Percentiles rank a stretch among this genome's conserved stretches.
Evolutionary conservation across 2,113 vertebrate genomes (phyloP).

Genomic region (Chionodraco myersi): DNA sequence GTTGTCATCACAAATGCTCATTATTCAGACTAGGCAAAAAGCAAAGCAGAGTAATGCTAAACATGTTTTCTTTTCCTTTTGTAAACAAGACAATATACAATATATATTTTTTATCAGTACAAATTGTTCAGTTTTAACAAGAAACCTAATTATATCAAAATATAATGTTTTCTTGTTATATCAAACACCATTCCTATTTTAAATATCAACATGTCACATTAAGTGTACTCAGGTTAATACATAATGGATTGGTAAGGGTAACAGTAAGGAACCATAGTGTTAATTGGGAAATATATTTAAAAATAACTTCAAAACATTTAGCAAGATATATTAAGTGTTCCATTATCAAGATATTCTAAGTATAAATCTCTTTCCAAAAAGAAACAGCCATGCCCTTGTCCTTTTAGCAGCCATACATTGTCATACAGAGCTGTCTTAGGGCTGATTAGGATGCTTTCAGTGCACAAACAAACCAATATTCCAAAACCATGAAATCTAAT

Average conservation of each 20-base stretch:
- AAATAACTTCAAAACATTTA: background rate
- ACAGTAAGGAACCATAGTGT: background rate
- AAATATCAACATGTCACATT: background rate
- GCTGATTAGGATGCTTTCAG: background rate
- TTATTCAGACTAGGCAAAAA: background rate
- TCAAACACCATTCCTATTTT: background rate
- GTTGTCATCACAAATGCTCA: background rate
- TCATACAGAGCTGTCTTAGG: background rate
- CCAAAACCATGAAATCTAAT: background rate
- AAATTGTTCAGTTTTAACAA: background rate
- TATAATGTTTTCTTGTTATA: background rate
- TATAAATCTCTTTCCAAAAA: background rate
- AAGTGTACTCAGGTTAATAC: background rate
- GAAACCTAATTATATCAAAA: background rate
- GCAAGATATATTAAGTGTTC: background rate
- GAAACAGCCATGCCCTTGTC: background rate
- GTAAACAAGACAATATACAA: background rate
- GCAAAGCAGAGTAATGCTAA: background rate
- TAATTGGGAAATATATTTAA: too few species aligned
- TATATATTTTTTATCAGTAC: background rate
- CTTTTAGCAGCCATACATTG: background rate
- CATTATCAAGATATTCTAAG: background rate
- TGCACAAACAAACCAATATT: background rate
- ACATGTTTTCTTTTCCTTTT: background rate
- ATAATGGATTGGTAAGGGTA: background rate